Percentiles rank a stretch among this genome's conserved stretches.
These are phyloP conservation scores for Onychorhynchus coronatus DNA, from an alignment of 2,113 vertebrate species.

Conservation along the genomic window DNA sequence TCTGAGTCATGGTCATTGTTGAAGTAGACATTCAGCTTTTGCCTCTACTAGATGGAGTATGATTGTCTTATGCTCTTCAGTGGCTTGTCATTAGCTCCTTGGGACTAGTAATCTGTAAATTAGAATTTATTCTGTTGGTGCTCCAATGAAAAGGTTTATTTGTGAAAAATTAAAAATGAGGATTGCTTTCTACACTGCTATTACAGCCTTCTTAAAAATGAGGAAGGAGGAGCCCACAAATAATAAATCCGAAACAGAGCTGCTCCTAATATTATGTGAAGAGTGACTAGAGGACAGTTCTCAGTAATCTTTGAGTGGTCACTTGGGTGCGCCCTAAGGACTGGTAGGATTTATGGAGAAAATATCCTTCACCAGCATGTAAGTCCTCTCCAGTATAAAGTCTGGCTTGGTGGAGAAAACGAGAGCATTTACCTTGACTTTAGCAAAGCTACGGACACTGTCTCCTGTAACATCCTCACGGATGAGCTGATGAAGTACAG, in stretches of 20 bases:
- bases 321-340: background rate
- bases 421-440: background rate
- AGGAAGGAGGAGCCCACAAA: background rate
- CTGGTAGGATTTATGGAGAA: background rate
- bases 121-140: background rate
- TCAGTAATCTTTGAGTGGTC: background rate
- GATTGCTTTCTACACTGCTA: background rate
- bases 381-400: background rate
- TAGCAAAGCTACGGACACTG: background rate
- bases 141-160: background rate
- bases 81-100: background rate
- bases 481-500: background rate
- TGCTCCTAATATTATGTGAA: background rate
- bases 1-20: background rate
- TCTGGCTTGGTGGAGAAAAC: background rate
- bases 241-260: background rate
- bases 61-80: background rate
- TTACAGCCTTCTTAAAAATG: background rate
- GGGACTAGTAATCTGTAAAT: background rate
- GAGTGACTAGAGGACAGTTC: background rate
- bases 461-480: background rate
- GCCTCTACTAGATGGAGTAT: background rate
- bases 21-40: background rate
- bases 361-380: background rate
- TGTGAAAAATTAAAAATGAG: background rate